Percentiles rank a stretch among this genome's conserved stretches.
Evolutionary conservation across 2,797 vertebrate species (phyloP).

Genomic region (Rhincodon typus): DNA sequence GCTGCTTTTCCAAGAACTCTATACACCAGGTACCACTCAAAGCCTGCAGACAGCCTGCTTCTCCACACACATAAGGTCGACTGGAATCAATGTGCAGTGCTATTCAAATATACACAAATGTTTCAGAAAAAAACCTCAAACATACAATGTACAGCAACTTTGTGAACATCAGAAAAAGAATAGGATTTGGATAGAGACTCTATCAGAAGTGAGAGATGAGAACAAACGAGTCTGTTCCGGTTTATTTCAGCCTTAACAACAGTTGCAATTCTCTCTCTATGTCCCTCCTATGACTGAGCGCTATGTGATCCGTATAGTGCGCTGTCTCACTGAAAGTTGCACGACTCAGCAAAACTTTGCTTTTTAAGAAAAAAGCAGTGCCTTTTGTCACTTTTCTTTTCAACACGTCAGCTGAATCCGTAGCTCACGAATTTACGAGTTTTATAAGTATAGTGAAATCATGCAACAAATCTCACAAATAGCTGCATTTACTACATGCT

Average conservation of each 20-base stretch:
- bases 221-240: not conserved
- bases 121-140: not conserved
- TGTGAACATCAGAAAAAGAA: not conserved
- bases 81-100: not conserved
- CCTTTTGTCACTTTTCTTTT: not conserved
- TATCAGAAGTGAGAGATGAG: not conserved
- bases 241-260: not conserved
- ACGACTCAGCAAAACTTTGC: not conserved
- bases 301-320: not conserved
- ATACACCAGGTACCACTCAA: not conserved
- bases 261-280: not conserved
- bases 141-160: not conserved
- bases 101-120: not conserved
- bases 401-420: not conserved
- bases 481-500: conserved; percentile 5
- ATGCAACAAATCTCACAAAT: conserved; percentile 12
- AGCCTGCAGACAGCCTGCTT: not conserved
- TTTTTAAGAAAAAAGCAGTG: not conserved
- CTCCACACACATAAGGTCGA: not conserved
- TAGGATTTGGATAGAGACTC: not conserved
- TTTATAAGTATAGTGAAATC: not conserved
- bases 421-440: not conserved
- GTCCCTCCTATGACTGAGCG: not conserved
- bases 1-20: not conserved
- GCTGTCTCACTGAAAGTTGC: not conserved